These are phyloP conservation scores for Myotis planiceps DNA, from an alignment of 2,797 vertebrate species.

Conservation along the genomic window DNA sequence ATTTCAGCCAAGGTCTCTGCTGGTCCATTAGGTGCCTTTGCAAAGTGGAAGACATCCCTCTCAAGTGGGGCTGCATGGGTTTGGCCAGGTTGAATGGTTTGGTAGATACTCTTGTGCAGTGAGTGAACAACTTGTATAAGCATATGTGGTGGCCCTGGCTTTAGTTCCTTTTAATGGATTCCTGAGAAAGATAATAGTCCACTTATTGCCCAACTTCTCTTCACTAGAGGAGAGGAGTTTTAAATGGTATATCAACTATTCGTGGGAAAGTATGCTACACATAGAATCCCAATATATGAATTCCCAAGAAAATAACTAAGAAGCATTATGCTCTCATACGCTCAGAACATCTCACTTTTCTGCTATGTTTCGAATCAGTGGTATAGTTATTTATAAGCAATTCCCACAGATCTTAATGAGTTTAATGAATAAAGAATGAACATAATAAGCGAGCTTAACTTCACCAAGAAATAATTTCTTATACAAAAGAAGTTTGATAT, in stretches of 20 bases:
- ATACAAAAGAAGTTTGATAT: slow-evolving; percentile 56
- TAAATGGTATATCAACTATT: neutral
- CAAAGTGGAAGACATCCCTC: neutral
- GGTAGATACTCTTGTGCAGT: neutral
- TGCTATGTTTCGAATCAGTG: slow-evolving; percentile 82
- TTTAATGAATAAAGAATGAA: slow-evolving; percentile 82
- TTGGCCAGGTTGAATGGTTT: neutral
- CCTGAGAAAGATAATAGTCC: neutral
- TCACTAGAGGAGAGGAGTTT: neutral
- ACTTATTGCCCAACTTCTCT: neutral
- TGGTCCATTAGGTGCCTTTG: neutral
- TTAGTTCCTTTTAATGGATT: slow-evolving; percentile 7
- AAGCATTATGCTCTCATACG: slow-evolving; percentile 69
- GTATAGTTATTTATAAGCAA: slow-evolving; percentile 84
- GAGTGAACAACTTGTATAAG: neutral
- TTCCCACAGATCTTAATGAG: slow-evolving; percentile 77
- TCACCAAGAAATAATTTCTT: slow-evolving; percentile 71
- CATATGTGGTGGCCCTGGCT: neutral
- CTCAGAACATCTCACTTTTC: slow-evolving; percentile 80
- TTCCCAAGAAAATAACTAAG: slow-evolving; percentile 79
- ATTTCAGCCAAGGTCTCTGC: neutral
- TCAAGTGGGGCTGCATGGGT: neutral
- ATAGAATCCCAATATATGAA: slow-evolving; percentile 66
- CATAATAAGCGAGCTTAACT: slow-evolving; percentile 75
- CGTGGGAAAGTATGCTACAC: slow-evolving; percentile 38